Evolutionary conservation across 2,888 invertebrate species (phyloP), one percentile per base, ranked within the genome.

Genomic region (Cerastis leucographa): DNA sequence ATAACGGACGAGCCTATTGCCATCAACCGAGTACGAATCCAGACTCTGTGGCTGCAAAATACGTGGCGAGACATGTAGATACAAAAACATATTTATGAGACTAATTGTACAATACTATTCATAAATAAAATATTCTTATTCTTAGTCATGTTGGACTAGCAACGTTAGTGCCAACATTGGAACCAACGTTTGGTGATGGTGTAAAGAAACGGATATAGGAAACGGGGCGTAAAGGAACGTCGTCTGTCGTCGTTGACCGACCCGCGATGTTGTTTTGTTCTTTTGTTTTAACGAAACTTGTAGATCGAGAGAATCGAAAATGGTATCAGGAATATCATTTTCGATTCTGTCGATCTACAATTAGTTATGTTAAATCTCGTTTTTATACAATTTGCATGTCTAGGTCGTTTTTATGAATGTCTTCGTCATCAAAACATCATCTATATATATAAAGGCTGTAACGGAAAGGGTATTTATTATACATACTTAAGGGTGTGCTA

Each of bases 191-290:
- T 71, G 46, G 40, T 40, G 22, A 3, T 22, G 59, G 29, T 66
- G 59, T 51, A 69, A 81, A 81, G 74, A 59, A 73, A 83, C 46
- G 76, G 78, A 79, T 75, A 71, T 54, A 76, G 69, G 69, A 74
- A 80, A 78, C 69, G 56, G 40, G 46, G 54, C 74, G 66, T 62
- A 66, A 81, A 76, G 64, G 40, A 70, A 78, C 17, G 49, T 74
- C 29, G 73, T 25, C 76, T 14, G 49, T 74, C 29, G 73, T 25
- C 76, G 12, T 72, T 78, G 74, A 78, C 83, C 66, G 49, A 59
- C 67, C 76, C 56, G 59, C 67, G 71, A 51, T 59, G 29, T 73
- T 51, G 62, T 78, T 74, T 68, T 79, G 66, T 73, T 74, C 49
- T 71, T 77, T 76, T 64, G 61, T 59, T 69, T 74, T 66, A 51